These are phyloP conservation scores for Esperia sulphurella DNA, from an alignment of 2,888 invertebrate genomes.

Conservation along the genomic window DNA sequence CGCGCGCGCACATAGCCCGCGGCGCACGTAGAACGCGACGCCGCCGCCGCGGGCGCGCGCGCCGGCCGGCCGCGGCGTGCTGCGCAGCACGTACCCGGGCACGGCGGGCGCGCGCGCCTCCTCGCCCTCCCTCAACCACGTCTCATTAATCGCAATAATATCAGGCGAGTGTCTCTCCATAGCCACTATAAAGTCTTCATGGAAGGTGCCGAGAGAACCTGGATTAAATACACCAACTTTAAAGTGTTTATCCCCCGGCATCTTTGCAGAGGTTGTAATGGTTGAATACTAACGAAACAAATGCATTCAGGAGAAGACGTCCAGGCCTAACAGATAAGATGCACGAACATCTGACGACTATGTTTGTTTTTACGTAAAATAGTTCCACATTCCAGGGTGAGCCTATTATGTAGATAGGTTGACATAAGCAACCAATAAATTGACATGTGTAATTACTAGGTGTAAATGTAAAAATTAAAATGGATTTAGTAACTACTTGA, in stretches of 20 bases:
- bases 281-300: too few relatives aligned
- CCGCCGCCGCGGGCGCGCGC: neutral
- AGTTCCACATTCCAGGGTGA: too few relatives aligned
- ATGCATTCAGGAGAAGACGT: too few relatives aligned
- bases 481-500: too few relatives aligned
- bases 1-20: neutral
- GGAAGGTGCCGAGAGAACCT: slow-evolving; percentile 3
- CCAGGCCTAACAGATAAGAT: too few relatives aligned
- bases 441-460: too few relatives aligned
- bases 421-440: too few relatives aligned
- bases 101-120: neutral
- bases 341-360: too few relatives aligned
- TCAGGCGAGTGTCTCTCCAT: slow-evolving; percentile 3
- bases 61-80: neutral
- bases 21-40: neutral
- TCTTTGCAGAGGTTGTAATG: neutral
- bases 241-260: neutral
- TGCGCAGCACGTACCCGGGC: slow-evolving; percentile 4
- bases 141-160: slow-evolving; percentile 4
- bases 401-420: too few relatives aligned
- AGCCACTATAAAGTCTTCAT: slow-evolving; percentile 7
- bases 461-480: too few relatives aligned
- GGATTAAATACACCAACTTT: slow-evolving; percentile 5
- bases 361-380: too few relatives aligned
- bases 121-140: neutral